Base-by-base conservation (phyloP, 2,113 vertebrate genomes). In the Coryphaenoides rupestris region DNA sequence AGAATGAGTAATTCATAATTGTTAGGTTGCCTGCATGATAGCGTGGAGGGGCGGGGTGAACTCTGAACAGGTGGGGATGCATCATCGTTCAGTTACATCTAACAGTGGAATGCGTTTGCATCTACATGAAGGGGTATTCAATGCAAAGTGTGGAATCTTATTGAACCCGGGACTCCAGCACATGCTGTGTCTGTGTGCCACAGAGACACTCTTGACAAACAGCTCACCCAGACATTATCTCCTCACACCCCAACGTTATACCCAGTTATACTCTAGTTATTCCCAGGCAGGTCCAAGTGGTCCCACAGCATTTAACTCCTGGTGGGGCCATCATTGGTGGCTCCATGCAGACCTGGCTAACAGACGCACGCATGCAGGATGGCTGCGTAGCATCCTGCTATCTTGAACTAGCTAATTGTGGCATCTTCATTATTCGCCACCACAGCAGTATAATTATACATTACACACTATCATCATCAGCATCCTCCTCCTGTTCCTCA, bases 401-500 rank as follows among this genome's bases (percentile, higher is more conserved):
- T 40, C 9, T 40, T 40, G 13, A 40, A 40, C 9, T 0, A 40
- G 33, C 33, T 12, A 10, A 10, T 10, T 40, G 33, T 40, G 2
- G 33, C 13, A 12, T 40, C 33, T 40, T 12, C 33, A 40, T 40
- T 40, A 10, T 40, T 40, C 33, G 33, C 5, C 33, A 40, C 33
- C 9, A 40, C 33, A 40, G 33, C 33, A 40, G 33, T 40, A 10
- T 40, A 12, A 13, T 40, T 13, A 40, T 40, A 13, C 33, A 12
- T 40, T 40, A 10, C 33, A 7, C 9, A 10, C 33, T n/a, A 52
- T 52, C 16, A 7, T 17, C 49, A 13, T n/a, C 15, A n/a, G 16
- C 49, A 52, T 19, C 9, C 33, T 40, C 72, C 60, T 64, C 72
- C 22, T 53, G 54, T 53, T 78, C 74, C 73, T 72, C 19, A 23